Conservation (phyloP, 2,797 vertebrate species). For the Halcyon badia region DNA sequence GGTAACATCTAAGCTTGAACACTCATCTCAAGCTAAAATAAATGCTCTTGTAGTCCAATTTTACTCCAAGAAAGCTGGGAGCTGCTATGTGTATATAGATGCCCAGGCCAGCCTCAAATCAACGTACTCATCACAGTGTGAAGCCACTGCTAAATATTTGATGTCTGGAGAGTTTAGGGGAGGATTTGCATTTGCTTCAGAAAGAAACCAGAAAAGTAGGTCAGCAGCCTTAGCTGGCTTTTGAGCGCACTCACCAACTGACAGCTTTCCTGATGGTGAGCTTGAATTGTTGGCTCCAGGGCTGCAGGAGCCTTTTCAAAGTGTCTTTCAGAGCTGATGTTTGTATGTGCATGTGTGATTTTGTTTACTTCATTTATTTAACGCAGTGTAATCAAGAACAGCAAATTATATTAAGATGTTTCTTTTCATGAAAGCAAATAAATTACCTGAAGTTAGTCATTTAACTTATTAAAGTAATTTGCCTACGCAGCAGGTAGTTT, state of each 20-base stretch:
- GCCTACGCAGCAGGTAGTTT: conserved; percentile 54
- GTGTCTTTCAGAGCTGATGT: conserved; percentile 5
- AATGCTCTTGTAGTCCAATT: background rate
- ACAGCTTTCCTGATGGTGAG: background rate
- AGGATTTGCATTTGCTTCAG: background rate
- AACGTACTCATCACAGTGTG: background rate
- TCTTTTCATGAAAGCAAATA: conserved; percentile 54
- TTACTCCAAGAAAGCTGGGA: background rate
- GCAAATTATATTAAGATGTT: conserved; percentile 53
- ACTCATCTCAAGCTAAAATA: background rate
- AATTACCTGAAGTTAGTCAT: conserved; percentile 47
- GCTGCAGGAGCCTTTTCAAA: conserved; percentile 7
- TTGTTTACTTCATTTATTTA: conserved; percentile 56
- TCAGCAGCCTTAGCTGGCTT: conserved; percentile 35
- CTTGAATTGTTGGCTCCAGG: background rate
- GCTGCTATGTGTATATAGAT: background rate
- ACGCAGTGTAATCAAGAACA: background rate
- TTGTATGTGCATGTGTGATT: conserved; percentile 19
- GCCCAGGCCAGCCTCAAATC: background rate
- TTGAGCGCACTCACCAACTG: background rate
- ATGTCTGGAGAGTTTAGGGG: conserved; percentile 15
- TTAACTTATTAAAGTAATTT: conserved; percentile 67
- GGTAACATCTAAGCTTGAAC: background rate
- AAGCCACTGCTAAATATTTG: conserved; percentile 45
- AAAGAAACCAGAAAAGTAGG: conserved; percentile 39